Conservation (phyloP, 2,113 vertebrate species). For the Amphiprion ocellaris region DNA sequence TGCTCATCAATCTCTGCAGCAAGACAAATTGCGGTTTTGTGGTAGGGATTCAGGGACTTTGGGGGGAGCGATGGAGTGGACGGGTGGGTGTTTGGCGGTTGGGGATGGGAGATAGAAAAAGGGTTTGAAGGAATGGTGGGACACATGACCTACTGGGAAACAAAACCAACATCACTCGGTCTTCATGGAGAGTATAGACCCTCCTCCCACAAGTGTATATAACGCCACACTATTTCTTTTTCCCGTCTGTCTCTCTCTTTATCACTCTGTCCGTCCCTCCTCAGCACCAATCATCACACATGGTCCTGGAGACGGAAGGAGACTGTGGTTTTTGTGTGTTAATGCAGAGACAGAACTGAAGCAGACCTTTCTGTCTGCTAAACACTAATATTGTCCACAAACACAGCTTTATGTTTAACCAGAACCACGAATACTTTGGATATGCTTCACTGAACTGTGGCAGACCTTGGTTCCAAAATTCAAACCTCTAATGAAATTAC, state of each 20-base stretch:
- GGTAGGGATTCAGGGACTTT: constrained; percentile 55
- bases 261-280: constrained; percentile 52
- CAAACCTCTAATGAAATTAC: constrained; percentile 80
- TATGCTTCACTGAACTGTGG: constrained; percentile 76
- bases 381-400: constrained; percentile 74
- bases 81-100: constrained; percentile 56
- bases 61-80: constrained; percentile 46
- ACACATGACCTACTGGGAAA: constrained; percentile 55
- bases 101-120: constrained; percentile 33
- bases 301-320: constrained; percentile 67
- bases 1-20: constrained; percentile 69
- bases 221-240: constrained; percentile 35
- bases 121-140: constrained; percentile 21
- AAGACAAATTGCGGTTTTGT: constrained; percentile 76
- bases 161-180: constrained; percentile 44
- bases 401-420: constrained; percentile 73
- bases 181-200: constrained; percentile 22
- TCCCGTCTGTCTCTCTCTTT: constrained; percentile 34
- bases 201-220: constrained; percentile 30
- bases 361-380: constrained; percentile 61
- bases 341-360: constrained; percentile 63
- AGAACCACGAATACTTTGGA: constrained; percentile 77
- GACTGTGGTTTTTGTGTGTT: constrained; percentile 72
- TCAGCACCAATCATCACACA: constrained; percentile 56
- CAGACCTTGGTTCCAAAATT: constrained; percentile 77